A percentile compares a stretch with the other conserved stretches of the same genome.
Evolutionary conservation across 2,797 vertebrate species (phyloP).

Genomic region (Myoxocephalus aenaeus): DNA sequence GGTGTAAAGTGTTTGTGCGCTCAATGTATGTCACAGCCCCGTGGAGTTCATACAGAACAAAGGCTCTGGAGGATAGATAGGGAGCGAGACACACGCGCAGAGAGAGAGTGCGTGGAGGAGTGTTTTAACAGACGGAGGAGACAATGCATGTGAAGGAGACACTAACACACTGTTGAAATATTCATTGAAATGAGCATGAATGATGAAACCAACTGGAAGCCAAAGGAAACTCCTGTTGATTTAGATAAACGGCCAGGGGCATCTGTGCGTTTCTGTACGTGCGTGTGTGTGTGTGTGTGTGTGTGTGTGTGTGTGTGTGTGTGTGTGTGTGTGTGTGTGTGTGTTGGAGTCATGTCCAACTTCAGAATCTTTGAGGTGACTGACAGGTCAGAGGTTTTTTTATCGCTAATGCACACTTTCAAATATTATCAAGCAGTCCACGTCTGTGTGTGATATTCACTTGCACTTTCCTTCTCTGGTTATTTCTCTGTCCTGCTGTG

Average conservation of each 20-base stretch:
- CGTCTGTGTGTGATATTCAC: slow-evolving; percentile 12
- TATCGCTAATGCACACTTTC: slow-evolving; percentile 23
- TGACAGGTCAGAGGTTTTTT: slow-evolving; percentile 28
- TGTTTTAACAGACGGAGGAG: slow-evolving; percentile 49
- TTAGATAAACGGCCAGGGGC: slow-evolving; percentile 53
- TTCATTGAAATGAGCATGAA: slow-evolving; percentile 64
- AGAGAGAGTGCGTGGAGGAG: slow-evolving; percentile 5
- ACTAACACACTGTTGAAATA: slow-evolving; percentile 68
- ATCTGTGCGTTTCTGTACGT: not conserved
- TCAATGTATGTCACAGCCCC: slow-evolving; percentile 74
- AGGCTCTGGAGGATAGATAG: slow-evolving; percentile 60
- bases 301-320: slow-evolving; percentile 20
- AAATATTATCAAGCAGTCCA: slow-evolving; percentile 13
- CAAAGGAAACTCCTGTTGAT: slow-evolving; percentile 74
- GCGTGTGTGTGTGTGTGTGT: slow-evolving; percentile 12
- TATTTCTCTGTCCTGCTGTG: slow-evolving; percentile 57
- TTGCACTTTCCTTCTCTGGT: slow-evolving; percentile 24
- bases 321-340: slow-evolving; percentile 25
- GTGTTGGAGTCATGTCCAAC: slow-evolving; percentile 3
- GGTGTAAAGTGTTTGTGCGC: slow-evolving; percentile 29
- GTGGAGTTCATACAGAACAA: slow-evolving; percentile 65
- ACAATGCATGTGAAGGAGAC: slow-evolving; percentile 61
- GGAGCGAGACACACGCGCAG: not conserved
- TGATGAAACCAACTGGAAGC: slow-evolving; percentile 75
- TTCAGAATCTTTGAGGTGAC: slow-evolving; percentile 21